Evolutionary conservation across 2,113 vertebrate genomes (phyloP).

Genomic region (Pedionomus torquatus): DNA sequence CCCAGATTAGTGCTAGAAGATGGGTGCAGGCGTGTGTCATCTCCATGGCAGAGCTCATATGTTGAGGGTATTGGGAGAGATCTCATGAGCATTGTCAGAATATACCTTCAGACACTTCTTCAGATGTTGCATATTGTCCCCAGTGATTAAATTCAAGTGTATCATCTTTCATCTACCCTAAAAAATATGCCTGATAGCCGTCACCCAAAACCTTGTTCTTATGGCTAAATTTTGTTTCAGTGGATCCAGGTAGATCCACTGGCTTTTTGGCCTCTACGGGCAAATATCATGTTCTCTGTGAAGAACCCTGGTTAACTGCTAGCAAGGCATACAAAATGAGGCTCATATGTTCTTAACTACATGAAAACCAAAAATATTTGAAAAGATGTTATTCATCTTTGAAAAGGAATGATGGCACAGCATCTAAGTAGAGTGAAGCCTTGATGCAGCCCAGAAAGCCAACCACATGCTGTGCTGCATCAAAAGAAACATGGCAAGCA

Average conservation of each 20-base stretch:
- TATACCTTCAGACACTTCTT: background rate
- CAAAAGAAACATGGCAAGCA: rapidly evolving
- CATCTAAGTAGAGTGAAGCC: background rate
- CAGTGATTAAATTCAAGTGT: background rate
- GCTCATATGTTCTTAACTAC: background rate
- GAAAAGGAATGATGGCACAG: background rate
- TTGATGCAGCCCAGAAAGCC: background rate
- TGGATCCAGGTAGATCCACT: background rate
- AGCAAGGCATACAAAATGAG: background rate
- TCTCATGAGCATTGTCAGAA: background rate
- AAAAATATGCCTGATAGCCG: background rate
- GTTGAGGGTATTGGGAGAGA: background rate
- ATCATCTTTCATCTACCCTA: background rate
- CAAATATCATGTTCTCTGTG: background rate
- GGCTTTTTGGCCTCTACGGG: background rate
- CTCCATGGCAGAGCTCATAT: background rate
- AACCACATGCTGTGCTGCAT: rapidly evolving
- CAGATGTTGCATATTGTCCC: background rate
- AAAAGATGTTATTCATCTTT: background rate
- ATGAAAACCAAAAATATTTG: background rate
- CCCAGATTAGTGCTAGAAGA: background rate
- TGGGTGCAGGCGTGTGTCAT: background rate
- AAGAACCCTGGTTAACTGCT: background rate
- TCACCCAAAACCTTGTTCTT: background rate
- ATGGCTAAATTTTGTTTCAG: background rate